Base-by-base conservation (phyloP, 2,797 vertebrate species). In the Pangasius larnaudii region DNA sequence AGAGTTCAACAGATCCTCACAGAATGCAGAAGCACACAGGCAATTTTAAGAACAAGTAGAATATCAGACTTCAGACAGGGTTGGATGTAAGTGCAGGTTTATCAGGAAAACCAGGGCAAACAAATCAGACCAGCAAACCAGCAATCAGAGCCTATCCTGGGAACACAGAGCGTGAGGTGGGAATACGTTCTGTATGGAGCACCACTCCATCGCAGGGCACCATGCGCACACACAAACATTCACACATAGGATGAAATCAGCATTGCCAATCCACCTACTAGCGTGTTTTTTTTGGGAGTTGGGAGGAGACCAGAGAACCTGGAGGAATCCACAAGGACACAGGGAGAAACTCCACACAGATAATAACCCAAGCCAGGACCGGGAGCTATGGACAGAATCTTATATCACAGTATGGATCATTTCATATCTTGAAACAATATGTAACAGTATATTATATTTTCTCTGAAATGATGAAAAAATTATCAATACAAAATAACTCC, bases 1-100 rank as follows among this genome's bases (percentile, higher is more conserved):
- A 81, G 58, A 75, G 71, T 61, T 46, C 19, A 36, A 19, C 22
- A 87, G 78, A 72, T 59, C 78, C 24, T 72, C 22, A 42, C 36
- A 84, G 46, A 84, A 88, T n/a, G 58, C 69, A 75, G 56, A 84
- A 4, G 27, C 13, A 24, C 46, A 67, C 63, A 51, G 18, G n/a
- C 61, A 67, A 18, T 75, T 56, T 87, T 65, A 49, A 65, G 46
- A 67, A 53, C 51, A 69, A 58, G n/a, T 59, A 10, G 11, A 51
- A 84, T 84, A 24, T 84, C n/a, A 51, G n/a, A 51, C 7, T 13
- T 46, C 39, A 49, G 42, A 22, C 42, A 51, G 39, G 3, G 27
- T 1, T 67, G 42, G 42, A 46, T 65, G 1, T 46, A 83, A 49
- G 19, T 36, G 53, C 30, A 80, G 30, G 30, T 58, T 59, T 58